Conservation (phyloP, 2,797 vertebrate genomes). For the Clarias fuscus region DNA sequence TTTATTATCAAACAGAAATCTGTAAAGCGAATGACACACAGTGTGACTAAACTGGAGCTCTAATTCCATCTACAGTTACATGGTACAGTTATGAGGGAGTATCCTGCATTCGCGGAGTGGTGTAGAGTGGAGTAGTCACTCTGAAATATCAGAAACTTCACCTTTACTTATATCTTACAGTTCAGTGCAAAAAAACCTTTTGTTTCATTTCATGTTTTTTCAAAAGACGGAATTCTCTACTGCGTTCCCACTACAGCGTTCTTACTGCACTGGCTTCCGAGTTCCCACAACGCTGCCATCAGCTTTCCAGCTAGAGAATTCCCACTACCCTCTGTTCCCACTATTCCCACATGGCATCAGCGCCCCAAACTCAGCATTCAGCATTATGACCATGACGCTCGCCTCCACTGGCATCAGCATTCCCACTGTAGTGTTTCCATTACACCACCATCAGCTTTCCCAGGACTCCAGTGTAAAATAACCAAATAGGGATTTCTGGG, state of each 20-base stretch:
- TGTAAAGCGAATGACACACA: conserved; percentile 51
- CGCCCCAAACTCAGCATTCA: too few species aligned
- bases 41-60: background rate
- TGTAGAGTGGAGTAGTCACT: background rate
- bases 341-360: too few species aligned
- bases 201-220: background rate
- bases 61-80: background rate
- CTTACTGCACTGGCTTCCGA: too few species aligned
- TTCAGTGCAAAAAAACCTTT: background rate
- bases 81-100: background rate
- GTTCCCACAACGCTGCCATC: too few species aligned
- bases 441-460: background rate
- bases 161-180: background rate
- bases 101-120: too few species aligned
- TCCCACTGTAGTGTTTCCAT: too few species aligned
- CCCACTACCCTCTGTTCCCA: too few species aligned
- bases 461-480: background rate
- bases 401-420: too few species aligned
- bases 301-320: too few species aligned
- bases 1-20: conserved; percentile 84
- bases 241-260: too few species aligned
- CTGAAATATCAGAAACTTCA: background rate
- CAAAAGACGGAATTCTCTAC: too few species aligned
- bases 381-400: too few species aligned
- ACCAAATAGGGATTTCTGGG: background rate